Evolutionary conservation across 1,140 invertebrate genomes (phyloP), one percentile per base, ranked within the genome.

Genomic region (Drosophila pallidifrons): DNA sequence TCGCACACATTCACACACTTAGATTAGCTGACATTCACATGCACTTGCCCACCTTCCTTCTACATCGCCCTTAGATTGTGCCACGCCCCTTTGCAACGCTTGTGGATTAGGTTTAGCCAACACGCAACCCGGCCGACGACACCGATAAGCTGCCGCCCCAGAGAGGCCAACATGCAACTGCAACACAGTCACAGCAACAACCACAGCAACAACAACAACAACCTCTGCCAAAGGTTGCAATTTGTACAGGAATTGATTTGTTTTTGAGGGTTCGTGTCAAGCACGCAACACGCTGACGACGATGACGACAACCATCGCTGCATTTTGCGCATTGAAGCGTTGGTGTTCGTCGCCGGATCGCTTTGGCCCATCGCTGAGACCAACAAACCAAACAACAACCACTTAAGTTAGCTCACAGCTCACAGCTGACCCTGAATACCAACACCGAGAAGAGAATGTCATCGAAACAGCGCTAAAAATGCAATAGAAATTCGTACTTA

Each of bases 191-290:
- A 8, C 30, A 15, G 65, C n/a, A n/a, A 46, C 43, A n/a, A 5
- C 43, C 10, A 45, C 43, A n/a, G n/a, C 10, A n/a, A n/a, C 15
- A 16, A 15, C 8, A 10, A 10, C 35, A 10, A 10, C 10, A 38
- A 41, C 51, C n/a, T 47, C 30, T 30, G 52, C 28, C 58, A 54
- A 65, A 61, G 72, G 52, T 77, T 85, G 75, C 77, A 80, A 81
- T 77, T 83, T 80, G 81, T 78, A 64, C 61, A 79, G 71, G 75
- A 83, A 79, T 79, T 82, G 80, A 79, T 82, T 82, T 79, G 80
- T 52, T 69, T 75, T 32, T 10, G 35, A 43, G 51, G 51, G 51
- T 54, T 54, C 51, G 51, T 32, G 51, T 32, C 51, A 54, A 54
- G 30, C 51, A 54, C 51, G 51, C 51, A 54, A 54, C 8, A 49